Evolutionary conservation across 53 echinoderm and acorn worm genomes (phyloP).

Genomic region (Mesocentrotus franciscanus): DNA sequence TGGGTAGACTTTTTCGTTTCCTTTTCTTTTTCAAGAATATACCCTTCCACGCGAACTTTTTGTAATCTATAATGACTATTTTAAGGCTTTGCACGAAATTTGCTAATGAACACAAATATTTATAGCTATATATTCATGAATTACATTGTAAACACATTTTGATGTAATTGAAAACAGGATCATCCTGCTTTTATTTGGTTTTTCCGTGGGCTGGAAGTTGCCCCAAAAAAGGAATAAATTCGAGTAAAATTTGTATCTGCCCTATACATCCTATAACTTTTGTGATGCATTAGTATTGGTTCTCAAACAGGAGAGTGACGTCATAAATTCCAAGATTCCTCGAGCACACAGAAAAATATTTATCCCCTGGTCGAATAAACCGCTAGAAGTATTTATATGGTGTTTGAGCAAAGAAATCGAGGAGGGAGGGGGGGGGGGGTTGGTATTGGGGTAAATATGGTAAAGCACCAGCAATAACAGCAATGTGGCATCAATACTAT

Average conservation of each 20-base stretch:
- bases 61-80: too few relatives aligned
- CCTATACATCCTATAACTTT: not conserved
- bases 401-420: not conserved
- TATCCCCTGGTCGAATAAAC: not conserved
- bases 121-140: not conserved
- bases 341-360: not conserved
- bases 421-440: not conserved
- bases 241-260: not conserved
- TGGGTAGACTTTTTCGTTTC: too few relatives aligned
- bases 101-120: not conserved
- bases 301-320: not conserved
- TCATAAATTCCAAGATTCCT: conserved; percentile 45
- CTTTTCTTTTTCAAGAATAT: too few relatives aligned
- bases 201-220: not conserved
- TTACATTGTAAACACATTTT: too few relatives aligned
- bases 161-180: not conserved
- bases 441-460: not conserved
- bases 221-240: not conserved
- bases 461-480: not conserved
- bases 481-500: not conserved
- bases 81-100: too few relatives aligned
- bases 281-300: not conserved
- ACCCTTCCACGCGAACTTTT: too few relatives aligned
- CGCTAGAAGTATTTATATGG: conserved; percentile 13
- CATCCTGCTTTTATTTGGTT: not conserved